Evolutionary conservation across 2,113 vertebrate species (phyloP).

Genomic region (Heterotis niloticus): DNA sequence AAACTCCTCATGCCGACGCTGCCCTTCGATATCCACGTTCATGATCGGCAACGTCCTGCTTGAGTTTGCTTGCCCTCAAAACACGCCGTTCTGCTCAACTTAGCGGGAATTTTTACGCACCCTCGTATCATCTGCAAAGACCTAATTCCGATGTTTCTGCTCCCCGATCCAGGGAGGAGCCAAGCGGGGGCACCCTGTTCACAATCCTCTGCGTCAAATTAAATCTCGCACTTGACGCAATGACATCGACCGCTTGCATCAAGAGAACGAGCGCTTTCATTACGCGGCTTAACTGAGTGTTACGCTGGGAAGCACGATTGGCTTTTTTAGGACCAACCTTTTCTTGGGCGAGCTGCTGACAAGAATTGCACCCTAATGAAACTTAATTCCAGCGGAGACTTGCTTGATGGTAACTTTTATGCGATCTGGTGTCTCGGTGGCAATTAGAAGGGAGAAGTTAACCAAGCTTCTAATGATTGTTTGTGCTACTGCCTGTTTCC

Average conservation of each 20-base stretch:
- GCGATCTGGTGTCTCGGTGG: constrained; percentile 42
- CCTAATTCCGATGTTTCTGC: not conserved
- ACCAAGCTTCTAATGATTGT: constrained; percentile 70
- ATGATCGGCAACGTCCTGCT: not conserved
- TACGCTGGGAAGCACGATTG: not conserved
- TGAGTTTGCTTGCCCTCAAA: constrained; percentile 40
- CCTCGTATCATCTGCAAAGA: not conserved
- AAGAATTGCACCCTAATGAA: constrained; percentile 38
- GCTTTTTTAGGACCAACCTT: not conserved
- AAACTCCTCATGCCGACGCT: constrained; percentile 63
- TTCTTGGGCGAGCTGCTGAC: not conserved
- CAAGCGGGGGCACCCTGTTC: not conserved
- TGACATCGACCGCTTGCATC: not conserved
- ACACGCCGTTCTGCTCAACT: not conserved
- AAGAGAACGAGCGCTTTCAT: not conserved
- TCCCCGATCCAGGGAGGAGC: not conserved
- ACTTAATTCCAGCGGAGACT: constrained; percentile 48
- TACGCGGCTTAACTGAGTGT: constrained; percentile 5
- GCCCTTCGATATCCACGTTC: constrained; percentile 33
- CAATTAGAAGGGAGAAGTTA: constrained; percentile 66
- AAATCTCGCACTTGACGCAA: not conserved
- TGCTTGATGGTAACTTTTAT: constrained; percentile 45
- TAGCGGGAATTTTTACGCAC: not conserved
- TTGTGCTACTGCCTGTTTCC: constrained; percentile 60
- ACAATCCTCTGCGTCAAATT: not conserved